Percentiles rank a stretch among this genome's conserved stretches.
Evolutionary conservation across 2,113 vertebrate genomes (phyloP).

Genomic region (Etia nguti): DNA sequence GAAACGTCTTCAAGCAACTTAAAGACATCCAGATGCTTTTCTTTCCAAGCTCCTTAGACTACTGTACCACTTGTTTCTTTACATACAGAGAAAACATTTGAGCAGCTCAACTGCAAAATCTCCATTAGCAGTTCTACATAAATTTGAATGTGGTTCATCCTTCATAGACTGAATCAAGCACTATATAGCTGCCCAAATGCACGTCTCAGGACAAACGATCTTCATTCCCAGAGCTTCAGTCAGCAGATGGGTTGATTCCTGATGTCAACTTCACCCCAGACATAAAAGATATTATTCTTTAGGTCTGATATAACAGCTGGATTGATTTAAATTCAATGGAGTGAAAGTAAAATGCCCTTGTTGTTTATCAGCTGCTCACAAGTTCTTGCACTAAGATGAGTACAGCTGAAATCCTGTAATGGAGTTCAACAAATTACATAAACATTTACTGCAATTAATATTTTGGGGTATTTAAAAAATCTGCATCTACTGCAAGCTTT

Average conservation of each 20-base stretch:
- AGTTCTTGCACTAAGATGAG: neutral
- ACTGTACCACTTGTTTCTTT: neutral
- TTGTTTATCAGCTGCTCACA: neutral
- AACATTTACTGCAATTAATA: neutral
- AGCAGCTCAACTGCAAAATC: neutral
- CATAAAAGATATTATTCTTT: no score
- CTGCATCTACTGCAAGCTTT: neutral
- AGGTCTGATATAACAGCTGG: no score
- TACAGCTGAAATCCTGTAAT: no score
- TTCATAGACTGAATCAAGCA: neutral
- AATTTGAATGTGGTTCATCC: neutral
- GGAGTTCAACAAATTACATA: no score
- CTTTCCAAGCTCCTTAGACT: no score
- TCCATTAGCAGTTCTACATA: neutral
- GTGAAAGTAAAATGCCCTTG: neutral
- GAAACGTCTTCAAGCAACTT: no score
- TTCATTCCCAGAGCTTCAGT: neutral
- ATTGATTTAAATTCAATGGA: no score
- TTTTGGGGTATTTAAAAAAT: neutral
- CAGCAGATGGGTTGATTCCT: neutral
- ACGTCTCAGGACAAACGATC: no score
- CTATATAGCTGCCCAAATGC: neutral
- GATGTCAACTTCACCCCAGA: neutral
- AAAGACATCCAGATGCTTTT: no score
- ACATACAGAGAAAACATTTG: neutral